Percentiles rank a stretch among this genome's conserved stretches.
Evolutionary conservation across 2,797 vertebrate species (phyloP).

Genomic region (Cuculus canorus): DNA sequence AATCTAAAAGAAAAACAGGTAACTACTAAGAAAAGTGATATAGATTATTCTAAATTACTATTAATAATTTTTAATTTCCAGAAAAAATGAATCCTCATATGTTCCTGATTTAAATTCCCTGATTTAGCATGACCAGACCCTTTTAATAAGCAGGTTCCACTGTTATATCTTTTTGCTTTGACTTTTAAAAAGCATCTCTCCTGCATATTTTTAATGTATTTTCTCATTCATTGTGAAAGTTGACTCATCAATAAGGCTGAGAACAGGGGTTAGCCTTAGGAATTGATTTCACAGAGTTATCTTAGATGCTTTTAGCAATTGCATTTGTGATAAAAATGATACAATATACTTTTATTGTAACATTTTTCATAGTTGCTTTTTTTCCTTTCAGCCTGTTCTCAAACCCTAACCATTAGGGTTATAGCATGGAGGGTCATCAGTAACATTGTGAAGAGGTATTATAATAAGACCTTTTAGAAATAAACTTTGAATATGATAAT

Average conservation of each 20-base stretch:
- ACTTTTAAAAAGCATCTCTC: not conserved
- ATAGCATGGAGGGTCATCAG: not conserved
- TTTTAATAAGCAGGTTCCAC: not conserved
- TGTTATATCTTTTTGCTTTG: not conserved
- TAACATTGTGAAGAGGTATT: not conserved
- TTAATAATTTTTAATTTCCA: not conserved
- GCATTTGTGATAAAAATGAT: not conserved
- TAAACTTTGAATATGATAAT: not conserved
- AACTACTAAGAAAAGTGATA: not conserved
- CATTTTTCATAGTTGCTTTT: not conserved
- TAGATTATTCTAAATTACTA: not conserved
- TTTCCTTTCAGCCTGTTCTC: not conserved
- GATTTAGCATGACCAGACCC: not conserved
- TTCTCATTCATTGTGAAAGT: not conserved
- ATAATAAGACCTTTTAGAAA: not conserved
- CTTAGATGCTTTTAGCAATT: not conserved
- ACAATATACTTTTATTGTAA: not conserved
- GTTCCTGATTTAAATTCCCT: not conserved
- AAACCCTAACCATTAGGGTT: not conserved
- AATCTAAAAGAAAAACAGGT: not conserved
- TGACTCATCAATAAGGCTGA: not conserved
- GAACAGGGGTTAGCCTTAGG: not conserved
- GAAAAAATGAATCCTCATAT: not conserved
- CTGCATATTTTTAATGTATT: not conserved
- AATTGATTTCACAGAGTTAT: not conserved